These are phyloP conservation scores for Cyanoramphus novaezelandiae DNA, from an alignment of 2,113 vertebrate species.

Conservation along the genomic window DNA sequence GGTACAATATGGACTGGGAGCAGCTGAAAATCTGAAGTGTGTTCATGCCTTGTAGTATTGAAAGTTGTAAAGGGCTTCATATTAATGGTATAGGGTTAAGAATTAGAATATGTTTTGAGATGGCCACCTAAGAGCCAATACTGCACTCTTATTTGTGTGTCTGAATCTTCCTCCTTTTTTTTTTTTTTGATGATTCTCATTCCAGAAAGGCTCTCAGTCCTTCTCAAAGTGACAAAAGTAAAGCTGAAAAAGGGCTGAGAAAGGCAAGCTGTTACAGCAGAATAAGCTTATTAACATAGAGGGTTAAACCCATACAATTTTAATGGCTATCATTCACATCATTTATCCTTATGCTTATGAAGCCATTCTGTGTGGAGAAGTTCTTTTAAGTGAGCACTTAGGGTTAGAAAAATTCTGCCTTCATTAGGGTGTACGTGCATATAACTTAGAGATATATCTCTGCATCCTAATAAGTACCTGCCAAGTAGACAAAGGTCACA, in stretches of 20 bases:
- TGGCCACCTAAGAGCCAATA: neutral
- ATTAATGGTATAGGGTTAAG: neutral
- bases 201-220: neutral
- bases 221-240: neutral
- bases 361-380: neutral
- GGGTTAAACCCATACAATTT: neutral
- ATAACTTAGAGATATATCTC: neutral
- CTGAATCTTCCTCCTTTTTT: neutral
- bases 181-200: neutral
- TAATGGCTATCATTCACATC: neutral
- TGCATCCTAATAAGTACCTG: conserved; percentile 13
- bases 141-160: neutral
- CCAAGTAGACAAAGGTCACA: neutral
- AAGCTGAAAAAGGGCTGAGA: conserved; percentile 8
- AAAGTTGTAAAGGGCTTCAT: neutral
- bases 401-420: conserved; percentile 35
- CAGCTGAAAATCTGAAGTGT: neutral
- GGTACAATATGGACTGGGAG: neutral
- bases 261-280: neutral
- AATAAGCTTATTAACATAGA: neutral
- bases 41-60: neutral
- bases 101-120: neutral
- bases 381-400: conserved; percentile 7
- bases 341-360: neutral
- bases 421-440: neutral